Evolutionary conservation across 1,140 invertebrate species (phyloP), one percentile per base, ranked within the genome.

Genomic region (Rhizoglyphus robini): DNA sequence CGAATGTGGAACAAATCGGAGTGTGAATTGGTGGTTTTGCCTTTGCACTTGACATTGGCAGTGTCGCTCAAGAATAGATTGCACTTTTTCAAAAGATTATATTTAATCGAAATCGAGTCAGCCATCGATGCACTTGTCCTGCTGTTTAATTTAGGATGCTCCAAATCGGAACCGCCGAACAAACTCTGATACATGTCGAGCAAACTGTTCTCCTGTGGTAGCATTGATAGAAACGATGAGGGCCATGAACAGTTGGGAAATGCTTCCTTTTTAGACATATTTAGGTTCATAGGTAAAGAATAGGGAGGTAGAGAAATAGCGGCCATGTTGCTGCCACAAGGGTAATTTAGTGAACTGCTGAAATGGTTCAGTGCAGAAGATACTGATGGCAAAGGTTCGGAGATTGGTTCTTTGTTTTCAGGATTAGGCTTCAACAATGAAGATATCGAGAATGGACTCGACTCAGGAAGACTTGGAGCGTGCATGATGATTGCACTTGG

Each of bases 341-440:
- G 27, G 18, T n/a, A 34, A 32, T 32, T 60, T 2, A n/a, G 31
- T 29, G 58, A 13, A 32, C 31, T 38, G 58, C 27, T 32, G 15
- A n/a, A 8, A 11, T 41, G 36, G 13, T 11, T 23, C 25, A 23
- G 29, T 3, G 54, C 15, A n/a, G 54, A 58, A 23, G 54, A 3
- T 27, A 58, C 3, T 23, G 30, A 32, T 60, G 58, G 2, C 23
- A n/a, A 29, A 20, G 58, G 15, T 11, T 11, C 27, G 2, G 3
- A 23, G 23, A 11, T 1, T 11, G 15, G 8, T 29, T 34, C 32
- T 38, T 34, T n/a, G n/a, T n/a, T n/a, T n/a, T n/a, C n/a, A n/a
- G n/a, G n/a, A n/a, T n/a, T 60, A 60, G 15, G 38, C 27, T 46
- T 60, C 30, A 60, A 46, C 27, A 60, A 60, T 60, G 58, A 60